A percentile compares a stretch with the other conserved stretches of the same genome.
Conservation (phyloP, 2,888 invertebrate genomes). For the Cheilosia impressa region DNA sequence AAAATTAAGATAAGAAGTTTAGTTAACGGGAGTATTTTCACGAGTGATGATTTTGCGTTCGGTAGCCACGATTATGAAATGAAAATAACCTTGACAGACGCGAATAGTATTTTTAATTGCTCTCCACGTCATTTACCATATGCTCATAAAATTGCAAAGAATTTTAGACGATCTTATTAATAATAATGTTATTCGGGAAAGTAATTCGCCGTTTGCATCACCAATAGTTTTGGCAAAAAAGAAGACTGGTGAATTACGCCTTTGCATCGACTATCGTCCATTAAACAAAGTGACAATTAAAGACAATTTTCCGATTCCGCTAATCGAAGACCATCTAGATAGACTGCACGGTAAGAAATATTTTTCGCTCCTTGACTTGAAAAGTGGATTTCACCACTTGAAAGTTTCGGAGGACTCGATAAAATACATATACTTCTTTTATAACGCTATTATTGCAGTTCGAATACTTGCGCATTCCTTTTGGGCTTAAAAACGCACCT, state of each 20-base stretch:
- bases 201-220: constrained; percentile 26
- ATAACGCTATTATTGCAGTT: constrained; percentile 1
- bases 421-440: constrained; percentile 13
- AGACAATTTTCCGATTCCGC: constrained; percentile 32
- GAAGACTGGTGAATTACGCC: constrained; percentile 44
- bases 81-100: constrained; percentile 25
- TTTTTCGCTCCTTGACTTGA: constrained; percentile 20
- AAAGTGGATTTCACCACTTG: constrained; percentile 19
- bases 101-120: constrained; percentile 46
- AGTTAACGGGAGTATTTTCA: constrained; percentile 7
- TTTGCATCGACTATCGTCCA: not conserved
- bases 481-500: constrained; percentile 13
- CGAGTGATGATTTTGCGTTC: not conserved
- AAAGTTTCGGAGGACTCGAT: constrained; percentile 7
- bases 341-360: constrained; percentile 3
- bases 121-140: constrained; percentile 30
- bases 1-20: constrained; percentile 22
- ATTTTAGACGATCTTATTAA: constrained; percentile 36
- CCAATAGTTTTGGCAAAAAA: constrained; percentile 8
- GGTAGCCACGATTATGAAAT: constrained; percentile 19
- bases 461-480: constrained; percentile 3
- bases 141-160: constrained; percentile 29
- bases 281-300: constrained; percentile 24
- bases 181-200: not conserved
- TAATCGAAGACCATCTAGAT: constrained; percentile 16